These are phyloP conservation scores for Actenoides lindsayi DNA, from an alignment of 2,113 vertebrate species.

Conservation along the genomic window DNA sequence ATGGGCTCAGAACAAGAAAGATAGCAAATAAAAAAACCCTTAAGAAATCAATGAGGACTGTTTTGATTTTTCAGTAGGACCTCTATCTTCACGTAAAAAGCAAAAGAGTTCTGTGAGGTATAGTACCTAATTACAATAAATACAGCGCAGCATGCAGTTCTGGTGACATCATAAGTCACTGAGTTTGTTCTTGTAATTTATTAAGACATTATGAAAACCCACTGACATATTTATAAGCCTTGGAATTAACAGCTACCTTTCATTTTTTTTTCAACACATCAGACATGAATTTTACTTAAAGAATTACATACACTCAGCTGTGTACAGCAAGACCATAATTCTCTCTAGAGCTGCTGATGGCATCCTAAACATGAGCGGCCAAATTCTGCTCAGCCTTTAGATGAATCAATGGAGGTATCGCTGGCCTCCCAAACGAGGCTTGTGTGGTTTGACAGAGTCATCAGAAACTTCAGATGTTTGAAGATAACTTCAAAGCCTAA, in stretches of 20 bases:
- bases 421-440: not conserved
- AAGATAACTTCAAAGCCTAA: not conserved
- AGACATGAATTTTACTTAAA: constrained; percentile 28
- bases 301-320: constrained; percentile 32
- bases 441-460: not conserved
- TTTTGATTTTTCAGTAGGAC: not conserved
- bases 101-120: not conserved
- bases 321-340: not conserved
- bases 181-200: constrained; percentile 70
- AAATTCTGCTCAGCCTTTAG: not conserved
- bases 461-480: not conserved
- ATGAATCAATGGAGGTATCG: not conserved
- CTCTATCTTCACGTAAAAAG: not conserved
- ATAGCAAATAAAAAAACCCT: not conserved
- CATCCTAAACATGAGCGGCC: not conserved
- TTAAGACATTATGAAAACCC: constrained; percentile 73
- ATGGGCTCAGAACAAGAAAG: not conserved
- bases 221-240: constrained; percentile 76
- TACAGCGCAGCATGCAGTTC: constrained; percentile 12
- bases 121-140: not conserved
- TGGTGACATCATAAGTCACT: constrained; percentile 65
- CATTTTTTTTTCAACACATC: constrained; percentile 62
- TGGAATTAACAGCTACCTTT: constrained; percentile 76
- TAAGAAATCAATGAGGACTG: not conserved
- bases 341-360: not conserved